Base-by-base conservation (phyloP, 2,797 vertebrate species). In the Spheniscus humboldti region DNA sequence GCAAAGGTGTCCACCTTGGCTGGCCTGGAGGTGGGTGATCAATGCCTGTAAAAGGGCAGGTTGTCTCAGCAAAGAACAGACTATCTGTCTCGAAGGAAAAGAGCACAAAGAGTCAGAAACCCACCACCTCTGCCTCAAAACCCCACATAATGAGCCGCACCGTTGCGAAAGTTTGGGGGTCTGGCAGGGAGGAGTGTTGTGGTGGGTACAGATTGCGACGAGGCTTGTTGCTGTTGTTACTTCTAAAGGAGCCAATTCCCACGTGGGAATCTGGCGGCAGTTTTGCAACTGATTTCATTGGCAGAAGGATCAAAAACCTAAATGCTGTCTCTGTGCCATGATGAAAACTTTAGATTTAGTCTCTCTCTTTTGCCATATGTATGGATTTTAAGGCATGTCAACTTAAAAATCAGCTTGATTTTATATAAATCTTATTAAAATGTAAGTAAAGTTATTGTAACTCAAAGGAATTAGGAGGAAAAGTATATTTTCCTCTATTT, bases 261-360 rank as follows among this genome's bases (percentile, higher is more conserved):
- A 91, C 17, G 27, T 85, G 92, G 95, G 86, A 86, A 94, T 76
- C 86, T 94, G 95, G 94, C 62, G 2, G 79, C 17, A 12, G 85
- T 79, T 91, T 94, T 92, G 91, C n/a, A 67, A 86, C 77, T 84
- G 92, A 96, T 96, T 97, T 96, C 92, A 79, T 85, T 97, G 94
- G 91, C 95, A 97, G 95, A 82, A 97, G 83, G 95, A 90, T 94
- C 95, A 94, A 95, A 95, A 96, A 92, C 91, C 95, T 94, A 86
- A 96, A 92, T 85, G 86, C 79, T 94, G 95, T 90, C 82, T 92
- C 91, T 2, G n/a, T 82, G 86, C 95, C 92, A 82, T 79, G 67
- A 90, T 16, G 48, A 94, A 94, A 93, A 94, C 62, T 96, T 97
- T 16, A 81, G 85, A 31, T 91, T 95, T 87, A 74, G 74, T 95